Evolutionary conservation across 2,113 vertebrate genomes (phyloP).

Genomic region (Phrynosoma platyrhinos): DNA sequence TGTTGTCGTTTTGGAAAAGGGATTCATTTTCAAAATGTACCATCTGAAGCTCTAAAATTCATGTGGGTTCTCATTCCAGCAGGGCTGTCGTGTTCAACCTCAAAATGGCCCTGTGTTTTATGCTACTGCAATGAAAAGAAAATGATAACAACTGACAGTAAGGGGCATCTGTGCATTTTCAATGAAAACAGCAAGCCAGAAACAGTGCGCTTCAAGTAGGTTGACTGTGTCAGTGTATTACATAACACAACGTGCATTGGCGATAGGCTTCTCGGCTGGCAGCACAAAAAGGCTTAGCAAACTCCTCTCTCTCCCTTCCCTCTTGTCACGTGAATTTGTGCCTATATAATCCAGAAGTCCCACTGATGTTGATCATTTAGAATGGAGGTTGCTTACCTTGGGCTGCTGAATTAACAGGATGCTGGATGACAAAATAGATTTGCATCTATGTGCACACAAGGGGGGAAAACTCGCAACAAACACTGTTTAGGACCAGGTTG

Average conservation of each 20-base stretch:
- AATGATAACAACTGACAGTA: neutral
- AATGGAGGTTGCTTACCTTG: neutral
- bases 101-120: neutral
- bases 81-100: neutral
- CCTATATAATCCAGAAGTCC: neutral
- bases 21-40: neutral
- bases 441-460: neutral
- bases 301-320: neutral
- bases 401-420: neutral
- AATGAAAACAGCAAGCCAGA: neutral
- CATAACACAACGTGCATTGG: neutral
- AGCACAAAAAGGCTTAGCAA: neutral
- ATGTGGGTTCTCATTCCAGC: neutral
- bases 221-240: conserved; percentile 1
- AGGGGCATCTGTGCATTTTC: neutral
- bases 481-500: neutral
- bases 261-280: neutral
- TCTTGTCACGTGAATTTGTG: neutral
- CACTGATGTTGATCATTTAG: neutral
- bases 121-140: neutral
- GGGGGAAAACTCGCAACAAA: neutral
- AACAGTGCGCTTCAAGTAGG: neutral
- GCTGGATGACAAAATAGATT: neutral
- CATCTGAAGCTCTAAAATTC: neutral
- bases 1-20: neutral